Evolutionary conservation across 2,113 vertebrate genomes (phyloP).

Genomic region (Embiotoca jacksoni): DNA sequence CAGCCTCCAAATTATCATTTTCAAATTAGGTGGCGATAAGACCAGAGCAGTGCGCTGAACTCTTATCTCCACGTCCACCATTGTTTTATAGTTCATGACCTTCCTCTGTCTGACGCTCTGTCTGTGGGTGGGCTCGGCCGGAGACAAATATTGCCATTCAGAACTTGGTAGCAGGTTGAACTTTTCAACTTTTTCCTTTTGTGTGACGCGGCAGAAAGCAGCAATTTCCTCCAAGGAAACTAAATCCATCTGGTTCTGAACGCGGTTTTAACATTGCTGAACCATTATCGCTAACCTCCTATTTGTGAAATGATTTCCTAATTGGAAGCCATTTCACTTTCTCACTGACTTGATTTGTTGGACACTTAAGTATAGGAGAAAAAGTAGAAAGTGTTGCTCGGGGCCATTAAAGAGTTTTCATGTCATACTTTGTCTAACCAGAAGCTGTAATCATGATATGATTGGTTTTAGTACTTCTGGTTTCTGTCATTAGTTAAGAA

Average conservation of each 20-base stretch:
- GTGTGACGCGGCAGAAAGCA: conserved; percentile 44
- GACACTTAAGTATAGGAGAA: conserved; percentile 61
- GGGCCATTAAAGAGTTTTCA: conserved; percentile 72
- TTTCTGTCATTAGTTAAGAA: conserved; percentile 69
- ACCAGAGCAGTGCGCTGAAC: background rate
- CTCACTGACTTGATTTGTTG: conserved; percentile 69
- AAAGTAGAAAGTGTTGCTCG: conserved; percentile 55
- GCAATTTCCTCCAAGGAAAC: conserved; percentile 32
- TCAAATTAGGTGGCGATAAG: conserved; percentile 64
- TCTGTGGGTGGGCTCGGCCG: conserved; percentile 48
- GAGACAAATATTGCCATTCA: conserved; percentile 72
- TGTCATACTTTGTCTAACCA: conserved; percentile 64
- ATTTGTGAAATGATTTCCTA: conserved; percentile 65
- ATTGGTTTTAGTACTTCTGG: conserved; percentile 78
- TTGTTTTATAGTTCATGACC: conserved; percentile 72
- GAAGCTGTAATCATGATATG: conserved; percentile 77
- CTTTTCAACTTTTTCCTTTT: conserved; percentile 68
- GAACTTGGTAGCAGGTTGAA: conserved; percentile 63
- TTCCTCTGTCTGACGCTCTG: conserved; percentile 54
- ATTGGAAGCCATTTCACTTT: conserved; percentile 64
- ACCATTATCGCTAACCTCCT: conserved; percentile 53
- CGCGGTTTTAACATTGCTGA: conserved; percentile 45
- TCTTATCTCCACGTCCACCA: conserved; percentile 67
- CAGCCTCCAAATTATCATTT: conserved; percentile 61
- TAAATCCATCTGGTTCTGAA: conserved; percentile 3